A percentile compares a stretch with the other conserved stretches of the same genome.
phyloP scores from a whole-genome alignment of 1,140 invertebrate genomes.

The Batillaria attramentaria region DNA sequence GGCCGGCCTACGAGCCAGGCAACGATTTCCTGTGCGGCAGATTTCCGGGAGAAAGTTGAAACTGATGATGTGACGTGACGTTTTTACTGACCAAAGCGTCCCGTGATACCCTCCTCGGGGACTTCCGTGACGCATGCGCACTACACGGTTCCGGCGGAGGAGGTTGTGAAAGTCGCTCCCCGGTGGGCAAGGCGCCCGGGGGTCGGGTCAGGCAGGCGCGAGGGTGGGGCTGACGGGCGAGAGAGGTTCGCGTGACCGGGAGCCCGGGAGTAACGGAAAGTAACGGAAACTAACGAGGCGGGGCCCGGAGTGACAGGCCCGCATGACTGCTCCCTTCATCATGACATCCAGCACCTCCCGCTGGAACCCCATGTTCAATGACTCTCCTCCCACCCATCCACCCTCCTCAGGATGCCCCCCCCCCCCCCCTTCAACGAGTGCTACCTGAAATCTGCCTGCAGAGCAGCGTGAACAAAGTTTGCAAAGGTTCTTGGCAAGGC shows the following conservation, averaged over 20 bases:
- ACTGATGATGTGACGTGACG: background rate
- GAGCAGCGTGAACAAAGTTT: no score
- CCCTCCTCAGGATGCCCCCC: background rate
- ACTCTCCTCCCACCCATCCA: background rate
- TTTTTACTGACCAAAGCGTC: background rate
- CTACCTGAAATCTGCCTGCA: no score
- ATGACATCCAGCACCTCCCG: no score
- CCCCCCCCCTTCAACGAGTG: no score
- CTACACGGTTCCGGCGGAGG: background rate
- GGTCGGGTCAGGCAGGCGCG: conserved; percentile 4
- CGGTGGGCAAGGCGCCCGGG: background rate
- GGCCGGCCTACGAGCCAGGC: background rate
- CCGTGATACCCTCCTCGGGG: background rate
- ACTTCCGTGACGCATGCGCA: conserved; percentile 11
- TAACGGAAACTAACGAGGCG: background rate
- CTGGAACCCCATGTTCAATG: no score
- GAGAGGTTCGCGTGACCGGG: conserved; percentile 7
- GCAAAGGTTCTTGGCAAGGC: no score
- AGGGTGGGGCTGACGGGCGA: background rate
- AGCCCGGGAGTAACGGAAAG: no score
- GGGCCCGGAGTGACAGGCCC: background rate
- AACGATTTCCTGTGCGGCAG: background rate
- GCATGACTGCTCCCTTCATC: background rate
- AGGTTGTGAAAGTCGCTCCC: conserved; percentile 9
- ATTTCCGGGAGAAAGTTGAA: no score